Conservation (phyloP, 2,888 invertebrate genomes). For the Watsonalla cultraria region DNA sequence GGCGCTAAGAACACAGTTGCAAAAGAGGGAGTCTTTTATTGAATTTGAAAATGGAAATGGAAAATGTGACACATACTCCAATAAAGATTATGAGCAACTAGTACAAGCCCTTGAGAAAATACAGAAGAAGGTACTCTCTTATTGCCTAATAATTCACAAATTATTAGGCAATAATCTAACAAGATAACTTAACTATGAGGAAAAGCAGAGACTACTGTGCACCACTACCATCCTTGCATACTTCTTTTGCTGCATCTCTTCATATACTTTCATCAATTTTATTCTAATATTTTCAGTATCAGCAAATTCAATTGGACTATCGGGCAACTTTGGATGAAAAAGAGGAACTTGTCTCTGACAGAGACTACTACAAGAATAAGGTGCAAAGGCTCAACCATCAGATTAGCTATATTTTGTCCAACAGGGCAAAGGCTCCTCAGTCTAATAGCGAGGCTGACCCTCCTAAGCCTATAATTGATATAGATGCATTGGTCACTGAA, state of each 20-base stretch:
- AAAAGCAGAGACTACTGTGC: too few relatives aligned
- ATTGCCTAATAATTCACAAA: too few relatives aligned
- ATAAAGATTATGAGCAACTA: conserved; percentile 81
- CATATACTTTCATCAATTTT: neutral
- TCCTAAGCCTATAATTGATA: conserved; percentile 81
- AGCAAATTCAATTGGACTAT: conserved; percentile 86
- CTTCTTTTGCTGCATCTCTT: neutral
- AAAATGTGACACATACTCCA: conserved; percentile 32
- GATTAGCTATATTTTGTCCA: conserved; percentile 81
- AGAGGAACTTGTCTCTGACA: conserved; percentile 87
- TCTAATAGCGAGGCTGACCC: conserved; percentile 46
- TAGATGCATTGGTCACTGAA: conserved; percentile 88
- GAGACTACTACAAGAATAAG: conserved; percentile 91
- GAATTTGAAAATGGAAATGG: conserved; percentile 35
- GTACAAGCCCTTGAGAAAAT: conserved; percentile 82
- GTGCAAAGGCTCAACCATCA: conserved; percentile 90
- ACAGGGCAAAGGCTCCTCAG: conserved; percentile 53
- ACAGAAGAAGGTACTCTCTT: conserved; percentile 77
- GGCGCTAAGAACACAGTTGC: conserved; percentile 76
- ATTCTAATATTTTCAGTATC: conserved; percentile 72
- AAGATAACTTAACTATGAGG: too few relatives aligned
- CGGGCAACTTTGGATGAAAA: conserved; percentile 90
- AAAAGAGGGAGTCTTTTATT: conserved; percentile 34
- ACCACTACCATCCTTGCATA: neutral
- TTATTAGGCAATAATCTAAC: too few relatives aligned